Percentiles rank a stretch among this genome's conserved stretches.
These are phyloP conservation scores for Lerista edwardsae DNA, from an alignment of 2,797 vertebrate species.

Conservation along the genomic window DNA sequence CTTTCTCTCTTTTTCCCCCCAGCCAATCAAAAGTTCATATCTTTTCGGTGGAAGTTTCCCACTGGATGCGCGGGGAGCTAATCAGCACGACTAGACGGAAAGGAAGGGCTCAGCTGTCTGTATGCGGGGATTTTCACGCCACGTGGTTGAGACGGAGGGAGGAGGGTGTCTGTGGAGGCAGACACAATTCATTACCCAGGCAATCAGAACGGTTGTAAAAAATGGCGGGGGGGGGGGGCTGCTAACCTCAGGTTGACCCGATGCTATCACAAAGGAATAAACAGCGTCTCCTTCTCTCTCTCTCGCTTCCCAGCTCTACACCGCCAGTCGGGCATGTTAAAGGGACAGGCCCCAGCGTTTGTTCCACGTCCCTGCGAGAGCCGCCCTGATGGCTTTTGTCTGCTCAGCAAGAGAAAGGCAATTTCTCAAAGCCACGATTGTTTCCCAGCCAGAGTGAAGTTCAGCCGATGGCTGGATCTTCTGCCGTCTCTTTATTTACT, in stretches of 20 bases:
- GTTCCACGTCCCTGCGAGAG: neutral
- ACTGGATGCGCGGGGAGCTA: conserved; percentile 48
- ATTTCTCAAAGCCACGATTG: neutral
- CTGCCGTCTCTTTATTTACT: neutral
- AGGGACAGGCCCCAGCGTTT: neutral
- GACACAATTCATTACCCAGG: conserved; percentile 35
- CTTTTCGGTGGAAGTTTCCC: neutral
- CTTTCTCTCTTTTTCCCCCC: fast-evolving
- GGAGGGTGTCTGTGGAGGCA: conserved; percentile 1
- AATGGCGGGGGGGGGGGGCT: neutral
- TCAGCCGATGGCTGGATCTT: neutral
- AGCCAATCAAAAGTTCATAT: conserved; percentile 65
- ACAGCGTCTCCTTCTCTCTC: conserved; percentile 27
- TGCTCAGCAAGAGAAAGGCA: neutral
- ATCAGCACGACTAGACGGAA: conserved; percentile 24
- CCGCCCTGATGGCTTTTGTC: neutral
- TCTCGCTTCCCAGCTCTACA: neutral
- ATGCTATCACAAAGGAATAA: conserved; percentile 44
- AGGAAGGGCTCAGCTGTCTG: conserved; percentile 20
- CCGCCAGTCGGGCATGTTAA: conserved; percentile 12
- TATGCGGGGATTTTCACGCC: conserved; percentile 53
- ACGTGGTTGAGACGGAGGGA: conserved; percentile 59
- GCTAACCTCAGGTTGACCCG: conserved; percentile 56
- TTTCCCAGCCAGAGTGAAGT: neutral
- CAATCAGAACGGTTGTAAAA: conserved; percentile 28